Base-by-base conservation (phyloP, 2,888 invertebrate genomes). In the Mycalesis mineus region DNA sequence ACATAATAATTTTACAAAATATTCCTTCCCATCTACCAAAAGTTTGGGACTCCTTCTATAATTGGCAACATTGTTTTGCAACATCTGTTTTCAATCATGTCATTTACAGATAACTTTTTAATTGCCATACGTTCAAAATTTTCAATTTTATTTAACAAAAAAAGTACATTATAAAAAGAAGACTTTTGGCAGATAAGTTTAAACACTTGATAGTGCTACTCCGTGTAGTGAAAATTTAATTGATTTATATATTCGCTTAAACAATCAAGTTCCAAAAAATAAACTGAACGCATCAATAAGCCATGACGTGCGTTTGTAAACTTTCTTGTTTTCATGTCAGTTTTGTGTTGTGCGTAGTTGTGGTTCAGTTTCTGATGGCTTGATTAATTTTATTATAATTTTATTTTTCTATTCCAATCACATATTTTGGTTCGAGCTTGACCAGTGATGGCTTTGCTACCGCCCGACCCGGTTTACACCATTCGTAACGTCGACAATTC, bases 401-500 rank as follows among this genome's bases (percentile, higher is more conserved):
- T 85, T 82, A 75, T 82, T 88, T 85, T 83, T 74, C 74, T 76
- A 79, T 81, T 82, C 74, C 77, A 70, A 75, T 74, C 73, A 73
- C 72, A 79, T 77, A 78, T 86, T 88, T 87, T 74, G 81, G 82
- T 88, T 86, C 69, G 78, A 84, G 87, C 84, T 88, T 88, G 85
- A 85, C 83, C 84, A 77, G 73, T 76, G 67, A 94, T 94, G 94
- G 93, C 94, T 75, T 91, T 94, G 71, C 85, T 94, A 84, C 94
- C 95, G 65, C 94, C 95, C 53, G 95, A 95, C 84, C 95, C 95
- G 59, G 92, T 94, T 70, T 95, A 93, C 80, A 91, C 93, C 56
- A 91, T 95, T 66, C 92, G 93, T 70, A 92, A 93, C 63, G 85
- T 91, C 42, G 93, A 94, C 67, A 94, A 94, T 91, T 92, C 92